Conservation (phyloP, 2,888 invertebrate species). For the Lymantria monacha region DNA sequence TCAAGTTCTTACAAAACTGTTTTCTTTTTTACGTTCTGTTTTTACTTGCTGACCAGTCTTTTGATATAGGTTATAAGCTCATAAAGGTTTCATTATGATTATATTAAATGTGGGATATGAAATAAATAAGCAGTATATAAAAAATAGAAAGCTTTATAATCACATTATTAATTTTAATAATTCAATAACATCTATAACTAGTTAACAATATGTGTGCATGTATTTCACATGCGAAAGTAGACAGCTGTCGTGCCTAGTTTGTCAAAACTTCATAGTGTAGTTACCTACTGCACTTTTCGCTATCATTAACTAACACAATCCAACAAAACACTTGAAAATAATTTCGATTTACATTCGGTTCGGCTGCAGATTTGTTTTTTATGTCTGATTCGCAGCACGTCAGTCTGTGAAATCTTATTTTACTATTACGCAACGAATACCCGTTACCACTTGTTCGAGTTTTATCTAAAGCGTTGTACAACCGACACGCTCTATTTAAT, state of each 20-base stretch:
- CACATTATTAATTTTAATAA: conserved; percentile 42
- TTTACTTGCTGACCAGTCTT: no score
- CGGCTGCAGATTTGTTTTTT: conserved; percentile 39
- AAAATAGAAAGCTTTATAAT: conserved; percentile 4
- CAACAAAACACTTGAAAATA: conserved; percentile 34
- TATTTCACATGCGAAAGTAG: conserved; percentile 38
- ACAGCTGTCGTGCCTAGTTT: conserved; percentile 31
- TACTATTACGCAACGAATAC: conserved; percentile 65
- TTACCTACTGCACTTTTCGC: conserved; percentile 17
- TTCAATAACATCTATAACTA: conserved; percentile 70
- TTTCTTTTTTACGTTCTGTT: no score
- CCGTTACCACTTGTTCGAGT: conserved; percentile 59
- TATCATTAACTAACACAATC: conserved; percentile 25
- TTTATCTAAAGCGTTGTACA: conserved; percentile 63
- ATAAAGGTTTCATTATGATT: no score
- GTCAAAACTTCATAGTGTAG: background rate
- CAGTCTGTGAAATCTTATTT: conserved; percentile 65
- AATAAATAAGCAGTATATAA: background rate
- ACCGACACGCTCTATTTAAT: conserved; percentile 74
- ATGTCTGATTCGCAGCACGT: conserved; percentile 36
- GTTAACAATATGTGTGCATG: conserved; percentile 60
- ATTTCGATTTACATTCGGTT: conserved; percentile 31
- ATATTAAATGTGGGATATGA: conserved; percentile 3
- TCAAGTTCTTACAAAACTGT: no score
- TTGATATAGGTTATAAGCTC: no score